Evolutionary conservation across 2,888 invertebrate species (phyloP), one percentile per base, ranked within the genome.

Genomic region (Mesochorus sp.): DNA sequence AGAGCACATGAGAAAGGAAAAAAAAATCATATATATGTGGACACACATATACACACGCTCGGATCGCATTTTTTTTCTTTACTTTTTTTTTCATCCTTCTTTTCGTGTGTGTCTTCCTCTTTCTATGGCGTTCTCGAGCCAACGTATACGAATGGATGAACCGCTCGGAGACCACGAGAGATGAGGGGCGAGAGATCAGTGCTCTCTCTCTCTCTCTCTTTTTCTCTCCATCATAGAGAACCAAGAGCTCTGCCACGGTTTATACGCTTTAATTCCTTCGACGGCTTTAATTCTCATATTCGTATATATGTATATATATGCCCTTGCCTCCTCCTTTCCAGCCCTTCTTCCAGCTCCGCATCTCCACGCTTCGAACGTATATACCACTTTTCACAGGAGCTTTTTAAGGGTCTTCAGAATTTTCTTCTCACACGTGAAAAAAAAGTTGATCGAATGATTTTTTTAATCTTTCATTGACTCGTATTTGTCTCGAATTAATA

Each of bases 221-320:
- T n/a, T n/a, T n/a, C n/a, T n/a, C n/a, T n/a, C n/a, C n/a, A n/a
- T n/a, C n/a, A n/a, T n/a, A n/a, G n/a, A 68, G 72, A 75, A 70
- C 67, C 68, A 82, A 42, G 75, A 57, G 53, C 68, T 76, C 73
- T 68, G 67, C 55, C 74, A 81, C 78, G 79, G 86, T 88, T 67
- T 86, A 86, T 88, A 86, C 86, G 88, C 88, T 89, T 90, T 90
- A 90, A 89, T 90, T 90, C 90, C 90, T 90, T 90, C 90, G 88
- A 88, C 87, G 88, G 88, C 85, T 90, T 90, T 89, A 89, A 90
- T 90, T 90, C 90, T 88, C 90, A 88, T 90, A 90, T 90, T 89
- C 90, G 88, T 89, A 90, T 89, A n/a, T n/a, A n/a, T n/a, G n/a
- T n/a, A n/a, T n/a, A n/a, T n/a, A n/a, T n/a, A n/a, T n/a, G n/a